These are phyloP conservation scores for Argyresthia goedartella DNA, from an alignment of 2,888 invertebrate species.

Conservation along the genomic window DNA sequence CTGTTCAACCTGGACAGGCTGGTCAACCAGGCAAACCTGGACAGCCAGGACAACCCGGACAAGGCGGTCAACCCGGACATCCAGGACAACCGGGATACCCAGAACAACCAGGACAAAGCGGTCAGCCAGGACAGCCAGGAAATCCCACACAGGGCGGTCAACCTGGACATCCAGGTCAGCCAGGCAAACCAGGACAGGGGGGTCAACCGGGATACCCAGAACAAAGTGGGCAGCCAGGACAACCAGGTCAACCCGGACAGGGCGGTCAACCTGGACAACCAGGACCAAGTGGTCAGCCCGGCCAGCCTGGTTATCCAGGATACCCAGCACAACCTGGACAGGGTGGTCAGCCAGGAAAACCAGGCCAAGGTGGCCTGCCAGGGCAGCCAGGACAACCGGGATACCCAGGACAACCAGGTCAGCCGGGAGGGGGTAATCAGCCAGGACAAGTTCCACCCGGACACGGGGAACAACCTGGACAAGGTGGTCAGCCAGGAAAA, in stretches of 20 bases:
- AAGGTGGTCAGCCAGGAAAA: background rate
- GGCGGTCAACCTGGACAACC: constrained; percentile 5
- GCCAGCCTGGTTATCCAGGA: constrained; percentile 4
- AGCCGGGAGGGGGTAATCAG: constrained; percentile 61
- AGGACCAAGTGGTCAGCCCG: constrained; percentile 4
- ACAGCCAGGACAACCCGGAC: constrained; percentile 16
- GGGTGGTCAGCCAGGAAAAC: constrained; percentile 4
- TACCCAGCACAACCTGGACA: constrained; percentile 1
- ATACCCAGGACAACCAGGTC: constrained; percentile 34
- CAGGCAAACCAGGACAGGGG: constrained; percentile 1
- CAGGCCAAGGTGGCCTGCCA: constrained; percentile 2
- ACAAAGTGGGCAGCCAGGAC: background rate
- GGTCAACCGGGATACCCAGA: constrained; percentile 4
- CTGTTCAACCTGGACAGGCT: background rate
- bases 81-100: constrained; percentile 11
- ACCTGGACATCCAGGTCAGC: constrained; percentile 10
- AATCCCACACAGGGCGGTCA: constrained; percentile 1
- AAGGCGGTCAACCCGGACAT: constrained; percentile 16
- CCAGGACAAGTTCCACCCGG: constrained; percentile 28
- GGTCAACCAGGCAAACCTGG: constrained; percentile 9
- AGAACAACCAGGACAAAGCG: background rate
- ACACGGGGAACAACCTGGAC: background rate
- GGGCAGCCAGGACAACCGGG: constrained; percentile 9
- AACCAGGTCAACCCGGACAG: constrained; percentile 6
- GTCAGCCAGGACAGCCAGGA: constrained; percentile 3